Percentiles rank a stretch among this genome's conserved stretches.
These are phyloP conservation scores for Apomyelois bistriatella DNA, from an alignment of 2,888 invertebrate species.

Conservation along the genomic window DNA sequence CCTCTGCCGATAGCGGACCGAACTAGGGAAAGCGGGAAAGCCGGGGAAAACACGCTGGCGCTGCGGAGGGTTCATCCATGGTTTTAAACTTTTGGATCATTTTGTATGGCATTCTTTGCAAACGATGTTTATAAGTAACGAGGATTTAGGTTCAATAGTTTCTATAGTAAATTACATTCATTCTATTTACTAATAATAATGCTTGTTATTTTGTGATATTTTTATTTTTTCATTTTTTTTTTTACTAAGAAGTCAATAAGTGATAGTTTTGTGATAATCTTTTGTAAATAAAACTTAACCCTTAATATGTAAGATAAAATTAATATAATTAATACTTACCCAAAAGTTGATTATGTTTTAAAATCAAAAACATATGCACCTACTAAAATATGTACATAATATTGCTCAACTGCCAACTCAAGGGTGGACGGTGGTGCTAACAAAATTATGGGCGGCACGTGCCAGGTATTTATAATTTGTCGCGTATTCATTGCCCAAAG, in stretches of 20 bases:
- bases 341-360: background rate
- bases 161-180: too few relatives aligned
- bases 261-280: too few relatives aligned
- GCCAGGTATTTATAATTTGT: slow-evolving; percentile 5
- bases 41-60: slow-evolving; percentile 55
- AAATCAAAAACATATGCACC: background rate
- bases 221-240: too few relatives aligned
- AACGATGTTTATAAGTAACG: too few relatives aligned
- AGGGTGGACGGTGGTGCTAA: background rate
- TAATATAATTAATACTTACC: too few relatives aligned
- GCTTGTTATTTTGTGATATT: too few relatives aligned
- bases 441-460: slow-evolving; percentile 2
- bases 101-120: too few relatives aligned
- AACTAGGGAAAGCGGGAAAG: slow-evolving; percentile 48
- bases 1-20: slow-evolving; percentile 47
- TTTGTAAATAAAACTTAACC: too few relatives aligned
- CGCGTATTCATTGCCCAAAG: background rate
- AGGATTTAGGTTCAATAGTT: too few relatives aligned
- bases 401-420: background rate
- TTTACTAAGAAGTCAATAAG: too few relatives aligned
- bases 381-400: background rate
- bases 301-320: too few relatives aligned
- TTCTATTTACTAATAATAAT: too few relatives aligned
- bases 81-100: background rate
- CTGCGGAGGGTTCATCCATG: slow-evolving; percentile 18